Evolutionary conservation across 2,797 vertebrate species (phyloP).

Genomic region (Masticophis lateralis): DNA sequence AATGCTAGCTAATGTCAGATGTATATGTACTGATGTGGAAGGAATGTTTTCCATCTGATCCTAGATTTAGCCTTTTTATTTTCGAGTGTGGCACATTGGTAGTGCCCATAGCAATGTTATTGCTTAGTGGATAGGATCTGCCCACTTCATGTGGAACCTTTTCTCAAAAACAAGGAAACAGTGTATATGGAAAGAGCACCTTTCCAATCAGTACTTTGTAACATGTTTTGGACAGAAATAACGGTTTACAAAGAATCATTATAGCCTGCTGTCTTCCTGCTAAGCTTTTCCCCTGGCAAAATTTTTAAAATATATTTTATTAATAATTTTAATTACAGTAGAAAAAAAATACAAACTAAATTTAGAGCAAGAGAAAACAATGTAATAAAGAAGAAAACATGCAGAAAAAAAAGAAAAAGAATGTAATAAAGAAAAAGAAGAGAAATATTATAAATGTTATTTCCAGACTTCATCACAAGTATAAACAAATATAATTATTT

Average conservation of each 20-base stretch:
- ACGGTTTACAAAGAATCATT: not conserved
- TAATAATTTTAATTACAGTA: not conserved
- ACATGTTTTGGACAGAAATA: not conserved
- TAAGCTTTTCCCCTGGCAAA: not conserved
- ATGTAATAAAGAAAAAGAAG: not conserved
- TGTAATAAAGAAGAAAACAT: not conserved
- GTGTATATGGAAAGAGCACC: not conserved
- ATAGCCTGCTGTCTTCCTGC: not conserved
- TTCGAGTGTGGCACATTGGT: not conserved
- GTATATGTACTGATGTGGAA: not conserved
- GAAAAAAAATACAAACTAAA: not conserved
- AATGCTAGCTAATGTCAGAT: not conserved
- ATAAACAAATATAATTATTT: not conserved
- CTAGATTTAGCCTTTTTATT: not conserved
- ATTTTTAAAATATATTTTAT: not conserved
- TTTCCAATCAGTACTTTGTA: not conserved
- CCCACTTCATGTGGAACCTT: not conserved
- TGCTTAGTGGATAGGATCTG: not conserved
- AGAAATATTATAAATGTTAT: not conserved
- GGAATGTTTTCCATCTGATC: not conserved
- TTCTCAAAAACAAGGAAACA: not conserved
- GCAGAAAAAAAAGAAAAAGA: not conserved
- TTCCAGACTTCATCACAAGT: not conserved
- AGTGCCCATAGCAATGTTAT: not conserved
- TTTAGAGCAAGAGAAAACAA: not conserved